These are phyloP conservation scores for Buceros bicornis DNA, from an alignment of 2,797 vertebrate species.

Conservation along the genomic window DNA sequence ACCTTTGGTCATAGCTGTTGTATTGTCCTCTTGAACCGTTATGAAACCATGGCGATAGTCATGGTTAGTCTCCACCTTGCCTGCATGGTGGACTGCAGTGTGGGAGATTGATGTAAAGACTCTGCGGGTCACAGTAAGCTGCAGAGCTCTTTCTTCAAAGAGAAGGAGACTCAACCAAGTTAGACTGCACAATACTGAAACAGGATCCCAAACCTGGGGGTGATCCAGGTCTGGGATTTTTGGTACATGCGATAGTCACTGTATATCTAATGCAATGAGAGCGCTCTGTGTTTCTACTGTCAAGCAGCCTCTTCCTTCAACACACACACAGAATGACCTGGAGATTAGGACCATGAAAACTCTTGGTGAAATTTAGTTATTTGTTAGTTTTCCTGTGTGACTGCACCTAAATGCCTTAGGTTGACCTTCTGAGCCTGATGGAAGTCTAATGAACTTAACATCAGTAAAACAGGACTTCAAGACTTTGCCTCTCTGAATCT, in stretches of 20 bases:
- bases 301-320: background rate
- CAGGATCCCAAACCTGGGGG: background rate
- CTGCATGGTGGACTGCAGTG: background rate
- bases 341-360: background rate
- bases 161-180: background rate
- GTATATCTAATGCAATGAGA: background rate
- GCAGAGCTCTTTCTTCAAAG: background rate
- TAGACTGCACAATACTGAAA: background rate
- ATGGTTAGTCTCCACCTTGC: background rate
- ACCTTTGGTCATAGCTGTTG: background rate
- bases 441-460: background rate
- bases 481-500: background rate
- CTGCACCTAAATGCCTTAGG: background rate
- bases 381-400: background rate
- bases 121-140: background rate
- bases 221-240: background rate
- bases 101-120: background rate
- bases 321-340: background rate
- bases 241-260: background rate
- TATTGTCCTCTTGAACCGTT: background rate
- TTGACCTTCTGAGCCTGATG: background rate
- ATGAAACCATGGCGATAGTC: background rate
- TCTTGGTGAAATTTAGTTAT: background rate
- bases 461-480: background rate
- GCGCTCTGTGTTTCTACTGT: background rate